Evolutionary conservation across 2,113 vertebrate species (phyloP).

Genomic region (Vicugna pacos): DNA sequence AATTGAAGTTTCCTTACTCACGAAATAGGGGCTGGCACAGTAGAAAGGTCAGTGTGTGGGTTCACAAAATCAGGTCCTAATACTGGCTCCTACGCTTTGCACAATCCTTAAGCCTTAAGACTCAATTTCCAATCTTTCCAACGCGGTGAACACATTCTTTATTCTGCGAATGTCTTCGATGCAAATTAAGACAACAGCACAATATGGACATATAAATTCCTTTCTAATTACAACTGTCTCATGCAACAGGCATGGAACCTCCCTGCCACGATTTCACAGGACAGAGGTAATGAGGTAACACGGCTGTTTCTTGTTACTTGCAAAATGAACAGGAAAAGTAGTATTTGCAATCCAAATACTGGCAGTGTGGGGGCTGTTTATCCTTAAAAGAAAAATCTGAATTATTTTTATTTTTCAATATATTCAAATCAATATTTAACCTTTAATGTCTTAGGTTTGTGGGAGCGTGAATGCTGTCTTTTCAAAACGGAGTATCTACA

Average conservation of each 20-base stretch:
- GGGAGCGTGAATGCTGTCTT: background rate
- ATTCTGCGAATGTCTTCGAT: background rate
- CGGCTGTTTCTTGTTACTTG: background rate
- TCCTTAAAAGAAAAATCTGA: slow-evolving; percentile 2
- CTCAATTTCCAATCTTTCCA: background rate
- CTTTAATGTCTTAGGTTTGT: background rate
- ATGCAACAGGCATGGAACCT: background rate
- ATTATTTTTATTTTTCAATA: slow-evolving; percentile 4
- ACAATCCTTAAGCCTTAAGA: background rate
- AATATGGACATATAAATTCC: background rate
- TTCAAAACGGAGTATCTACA: background rate
- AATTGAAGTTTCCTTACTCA: background rate
- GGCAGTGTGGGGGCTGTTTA: background rate
- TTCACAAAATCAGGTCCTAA: background rate
- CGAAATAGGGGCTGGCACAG: background rate
- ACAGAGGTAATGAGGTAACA: background rate
- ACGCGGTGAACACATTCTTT: background rate
- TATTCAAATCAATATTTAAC: slow-evolving; percentile 15
- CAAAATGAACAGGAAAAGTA: background rate
- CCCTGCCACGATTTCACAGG: background rate
- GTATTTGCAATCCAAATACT: slow-evolving; percentile 37
- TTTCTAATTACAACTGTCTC: slow-evolving; percentile 48
- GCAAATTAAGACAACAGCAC: background rate
- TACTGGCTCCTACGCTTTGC: background rate
- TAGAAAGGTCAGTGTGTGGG: background rate